Percentiles rank a stretch among this genome's conserved stretches.
phyloP scores from a whole-genome alignment of 2,797 vertebrate species.

The Pangasius krempfi region DNA sequence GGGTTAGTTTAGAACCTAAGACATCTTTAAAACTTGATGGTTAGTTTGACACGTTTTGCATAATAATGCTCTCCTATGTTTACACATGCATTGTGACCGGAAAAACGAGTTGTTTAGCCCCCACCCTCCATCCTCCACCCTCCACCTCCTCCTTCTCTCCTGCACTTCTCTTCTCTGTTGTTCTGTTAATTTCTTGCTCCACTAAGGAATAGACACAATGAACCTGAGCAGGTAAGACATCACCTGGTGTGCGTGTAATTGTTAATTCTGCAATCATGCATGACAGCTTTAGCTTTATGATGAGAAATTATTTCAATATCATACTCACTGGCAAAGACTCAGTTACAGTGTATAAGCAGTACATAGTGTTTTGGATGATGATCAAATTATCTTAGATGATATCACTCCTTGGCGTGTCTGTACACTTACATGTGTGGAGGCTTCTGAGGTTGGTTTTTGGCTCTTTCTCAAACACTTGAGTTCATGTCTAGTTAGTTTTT shows the following conservation, averaged over 20 bases:
- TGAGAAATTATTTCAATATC: not conserved
- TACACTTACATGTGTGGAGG: not conserved
- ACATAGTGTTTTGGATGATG: not conserved
- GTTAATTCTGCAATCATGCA: not conserved
- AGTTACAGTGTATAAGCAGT: not conserved
- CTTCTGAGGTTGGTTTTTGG: not conserved
- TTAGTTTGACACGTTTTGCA: not conserved
- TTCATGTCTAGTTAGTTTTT: not conserved
- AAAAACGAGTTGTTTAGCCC: slow-evolving; percentile 43
- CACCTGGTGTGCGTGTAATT: not conserved
- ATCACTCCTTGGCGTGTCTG: not conserved
- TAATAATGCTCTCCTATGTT: slow-evolving; percentile 26
- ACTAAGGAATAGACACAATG: not conserved
- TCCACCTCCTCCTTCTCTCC: slow-evolving; percentile 27
- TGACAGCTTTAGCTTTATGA: not conserved
- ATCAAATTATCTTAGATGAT: not conserved
- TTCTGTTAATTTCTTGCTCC: slow-evolving; percentile 16
- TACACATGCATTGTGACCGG: slow-evolving; percentile 20
- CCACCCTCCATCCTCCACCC: slow-evolving; percentile 13
- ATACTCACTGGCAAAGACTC: not conserved
- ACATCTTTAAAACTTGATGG: not conserved
- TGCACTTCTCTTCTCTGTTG: not conserved
- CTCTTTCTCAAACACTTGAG: not conserved
- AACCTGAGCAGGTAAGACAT: slow-evolving; percentile 29
- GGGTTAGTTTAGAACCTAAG: not conserved